These are phyloP conservation scores for Aleadryas rufinucha DNA, from an alignment of 2,113 vertebrate species.

Conservation along the genomic window DNA sequence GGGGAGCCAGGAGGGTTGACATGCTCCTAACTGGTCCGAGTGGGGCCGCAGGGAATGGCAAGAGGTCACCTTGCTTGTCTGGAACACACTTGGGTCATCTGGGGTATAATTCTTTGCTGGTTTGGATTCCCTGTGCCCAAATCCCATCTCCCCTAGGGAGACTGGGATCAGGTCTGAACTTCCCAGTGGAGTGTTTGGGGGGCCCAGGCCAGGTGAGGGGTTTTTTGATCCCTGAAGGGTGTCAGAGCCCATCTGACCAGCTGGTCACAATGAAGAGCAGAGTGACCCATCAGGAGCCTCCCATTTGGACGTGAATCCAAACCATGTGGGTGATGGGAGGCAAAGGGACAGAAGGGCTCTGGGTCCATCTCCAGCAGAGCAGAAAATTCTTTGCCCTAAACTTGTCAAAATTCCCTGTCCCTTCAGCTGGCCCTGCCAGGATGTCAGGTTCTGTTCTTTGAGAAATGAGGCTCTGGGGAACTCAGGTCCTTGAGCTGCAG, in stretches of 20 bases:
- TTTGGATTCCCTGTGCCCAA: background rate
- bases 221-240: background rate
- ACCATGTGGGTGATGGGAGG: background rate
- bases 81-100: background rate
- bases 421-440: background rate
- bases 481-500: background rate
- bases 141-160: background rate
- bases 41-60: background rate
- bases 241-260: background rate
- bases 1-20: rapidly evolving
- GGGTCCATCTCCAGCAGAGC: background rate
- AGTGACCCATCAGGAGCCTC: background rate
- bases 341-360: background rate
- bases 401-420: rapidly evolving
- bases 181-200: background rate
- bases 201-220: background rate
- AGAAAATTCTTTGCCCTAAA: background rate
- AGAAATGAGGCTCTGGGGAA: background rate
- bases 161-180: background rate
- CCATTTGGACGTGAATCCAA: background rate
- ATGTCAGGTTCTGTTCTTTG: background rate
- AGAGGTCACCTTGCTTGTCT: background rate
- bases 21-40: background rate
- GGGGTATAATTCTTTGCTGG: background rate
- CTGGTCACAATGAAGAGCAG: background rate